Evolutionary conservation across 2,113 vertebrate species (phyloP), one percentile per base, ranked within the genome.

Genomic region (Equus quagga): DNA sequence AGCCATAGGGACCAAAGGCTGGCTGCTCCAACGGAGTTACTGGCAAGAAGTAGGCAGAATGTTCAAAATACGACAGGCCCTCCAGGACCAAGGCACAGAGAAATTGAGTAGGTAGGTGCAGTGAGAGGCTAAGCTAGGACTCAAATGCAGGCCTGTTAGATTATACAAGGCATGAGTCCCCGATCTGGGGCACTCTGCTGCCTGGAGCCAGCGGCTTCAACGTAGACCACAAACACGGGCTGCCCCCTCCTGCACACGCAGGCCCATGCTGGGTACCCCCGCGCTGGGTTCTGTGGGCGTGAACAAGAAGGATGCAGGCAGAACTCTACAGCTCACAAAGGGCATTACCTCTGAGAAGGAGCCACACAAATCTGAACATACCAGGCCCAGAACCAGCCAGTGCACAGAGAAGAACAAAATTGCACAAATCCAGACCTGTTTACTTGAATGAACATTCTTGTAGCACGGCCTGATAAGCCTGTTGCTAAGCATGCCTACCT

Each of bases 371-470:
- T 62, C 6, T 65, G 26, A 80, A 18, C 13, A 44, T 7, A 5
- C 33, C 89, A 80, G 95, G 70, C 60, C 31, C 78, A 58, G 65
- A 89, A 69, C 33, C 23, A 93, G 95, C 28, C 21, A 0, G 14
- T 15, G 67, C 54, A 44, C 23, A 58, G 89, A 85, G 33, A 24
- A 65, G n/a, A 96, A 17, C 72, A 62, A 24, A 70, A 84, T 0
- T 3, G 36, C 62, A 56, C 58, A 95, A 51, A 65, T 17, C 72
- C 73, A 96, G 51, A 95, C 62, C 41, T 88, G n/a, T 96, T 98
- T 95, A 95, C 67, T 95, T 4, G 51, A 72, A 93, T 26, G 82
- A 54, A 90, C 82, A 86, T 97, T 97, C 94, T 96, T 60, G 73
- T 65, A 96, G 83, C 0, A 9, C 13, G 12, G 96, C 94, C 24